These are phyloP conservation scores for Archips crataeganus DNA, from an alignment of 2,888 invertebrate species.

Conservation along the genomic window DNA sequence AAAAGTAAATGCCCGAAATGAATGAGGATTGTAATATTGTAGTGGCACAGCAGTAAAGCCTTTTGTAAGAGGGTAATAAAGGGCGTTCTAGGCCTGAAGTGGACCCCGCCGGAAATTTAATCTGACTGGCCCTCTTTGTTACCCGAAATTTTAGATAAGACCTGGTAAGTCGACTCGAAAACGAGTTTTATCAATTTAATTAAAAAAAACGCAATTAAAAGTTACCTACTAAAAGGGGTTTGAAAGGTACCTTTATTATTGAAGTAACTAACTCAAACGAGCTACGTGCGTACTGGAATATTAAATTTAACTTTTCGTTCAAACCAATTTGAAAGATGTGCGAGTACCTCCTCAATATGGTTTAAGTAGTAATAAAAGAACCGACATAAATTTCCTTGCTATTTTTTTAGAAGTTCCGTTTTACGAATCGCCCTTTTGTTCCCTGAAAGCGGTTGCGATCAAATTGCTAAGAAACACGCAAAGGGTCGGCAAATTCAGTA, in stretches of 20 bases:
- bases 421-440: slow-evolving; percentile 38
- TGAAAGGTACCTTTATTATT: neutral
- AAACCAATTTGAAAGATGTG: neutral
- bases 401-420: slow-evolving; percentile 24
- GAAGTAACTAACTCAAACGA: neutral
- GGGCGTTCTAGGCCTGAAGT: slow-evolving; percentile 78
- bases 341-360: neutral
- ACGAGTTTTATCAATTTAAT: slow-evolving; percentile 79
- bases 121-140: slow-evolving; percentile 78
- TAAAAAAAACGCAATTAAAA: slow-evolving; percentile 47
- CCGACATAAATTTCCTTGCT: slow-evolving; percentile 21
- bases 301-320: neutral
- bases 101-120: slow-evolving; percentile 83
- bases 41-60: slow-evolving; percentile 66
- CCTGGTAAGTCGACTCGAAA: slow-evolving; percentile 66
- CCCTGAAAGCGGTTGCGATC: slow-evolving; percentile 39
- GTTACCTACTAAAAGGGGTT: slow-evolving; percentile 61
- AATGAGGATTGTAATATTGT: slow-evolving; percentile 76
- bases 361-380: slow-evolving; percentile 15
- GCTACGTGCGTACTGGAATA: neutral
- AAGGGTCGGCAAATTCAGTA: slow-evolving; percentile 43
- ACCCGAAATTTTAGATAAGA: slow-evolving; percentile 77
- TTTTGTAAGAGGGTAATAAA: slow-evolving; percentile 82
- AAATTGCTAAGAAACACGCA: slow-evolving; percentile 43
- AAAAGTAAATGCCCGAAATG: slow-evolving; percentile 62